Base-by-base conservation (phyloP, 2,113 vertebrate species). In the Gallinago undulata region DNA sequence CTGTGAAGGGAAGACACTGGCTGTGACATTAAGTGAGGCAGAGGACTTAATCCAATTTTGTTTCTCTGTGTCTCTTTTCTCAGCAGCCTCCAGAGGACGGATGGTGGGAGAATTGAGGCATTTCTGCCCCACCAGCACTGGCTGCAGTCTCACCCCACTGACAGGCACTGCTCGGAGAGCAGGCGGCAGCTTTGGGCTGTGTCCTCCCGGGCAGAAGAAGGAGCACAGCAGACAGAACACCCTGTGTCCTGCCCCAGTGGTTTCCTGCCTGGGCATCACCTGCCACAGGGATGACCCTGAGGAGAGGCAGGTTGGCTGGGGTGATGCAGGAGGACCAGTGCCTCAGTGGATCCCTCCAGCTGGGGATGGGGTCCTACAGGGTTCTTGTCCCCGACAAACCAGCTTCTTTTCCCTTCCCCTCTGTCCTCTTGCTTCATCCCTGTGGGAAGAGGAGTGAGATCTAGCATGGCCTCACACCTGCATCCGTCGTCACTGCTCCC, bases 1-100 rank as follows among this genome's bases (percentile, higher is more conserved):
- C 74, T 85, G 69, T 68, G 69, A 93, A 81, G 72, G 67, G 45
- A 92, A 90, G 94, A 93, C 39, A 82, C 24, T 92, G 57, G 59
- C 89, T 89, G 16, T 93, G 50, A 37, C 47, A 25, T 56, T 89
- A 84, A 93, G 23, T 53, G 37, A 94, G 68, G 62, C 1, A 3
- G 78, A 91, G 39, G 41, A 70, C 30, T 43, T 45, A 9, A 13
- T 66, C 51, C 8, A 6, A 33, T 85, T 89, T 74, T 45, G 27
- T 63, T 89, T 69, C 60, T 50, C 14, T 2, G 1, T 57, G 19
- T 81, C 56, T 90, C 48, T 60, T 60, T 90, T 77, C 76, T 73
- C 2, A 3, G 14, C 37, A 55, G 37, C 22, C 59, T 90, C 57
- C 79, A 63, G 55, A 87, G 85, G 69, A 76, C 31, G 90, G 22